These are phyloP conservation scores for Temnothorax ravouxi DNA, from an alignment of 2,888 invertebrate species.

Conservation along the genomic window DNA sequence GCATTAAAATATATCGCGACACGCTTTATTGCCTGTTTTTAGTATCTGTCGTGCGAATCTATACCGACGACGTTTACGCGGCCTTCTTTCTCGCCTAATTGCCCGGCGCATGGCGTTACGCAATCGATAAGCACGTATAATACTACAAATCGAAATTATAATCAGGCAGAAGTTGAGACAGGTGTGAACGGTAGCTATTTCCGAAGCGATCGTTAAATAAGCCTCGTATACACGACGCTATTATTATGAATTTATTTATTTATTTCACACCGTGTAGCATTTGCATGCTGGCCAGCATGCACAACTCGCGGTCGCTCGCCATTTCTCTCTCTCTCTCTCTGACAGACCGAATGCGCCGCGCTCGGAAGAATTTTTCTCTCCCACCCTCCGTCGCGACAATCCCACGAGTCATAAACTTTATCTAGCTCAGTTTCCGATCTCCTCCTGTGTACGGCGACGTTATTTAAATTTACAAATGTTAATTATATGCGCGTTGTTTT, in stretches of 20 bases:
- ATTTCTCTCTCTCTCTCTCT: background rate
- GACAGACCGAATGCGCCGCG: background rate
- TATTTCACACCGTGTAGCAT: background rate
- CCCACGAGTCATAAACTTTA: background rate
- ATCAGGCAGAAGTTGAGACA: conserved; percentile 5
- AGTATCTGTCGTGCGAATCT: background rate
- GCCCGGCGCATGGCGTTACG: conserved; percentile 19
- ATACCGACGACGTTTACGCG: conserved; percentile 44
- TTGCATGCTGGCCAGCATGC: background rate
- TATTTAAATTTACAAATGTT: conserved; percentile 13
- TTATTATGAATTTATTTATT: conserved; percentile 31
- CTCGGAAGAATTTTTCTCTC: background rate
- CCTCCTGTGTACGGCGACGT: background rate
- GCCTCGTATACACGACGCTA: background rate
- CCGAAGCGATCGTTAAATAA: background rate
- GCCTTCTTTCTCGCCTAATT: conserved; percentile 55
- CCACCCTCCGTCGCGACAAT: background rate
- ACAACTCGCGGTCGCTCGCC: background rate
- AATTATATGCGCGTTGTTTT: conserved; percentile 4
- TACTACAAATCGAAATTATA: background rate
- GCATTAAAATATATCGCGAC: conserved; percentile 34
- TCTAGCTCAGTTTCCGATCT: conserved; percentile 8
- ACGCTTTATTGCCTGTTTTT: conserved; percentile 20
- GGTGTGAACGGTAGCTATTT: conserved; percentile 22
- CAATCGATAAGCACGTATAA: conserved; percentile 23